These are phyloP conservation scores for Spatulosminthurus flaviceps DNA, from an alignment of 2,888 invertebrate genomes.

Conservation along the genomic window DNA sequence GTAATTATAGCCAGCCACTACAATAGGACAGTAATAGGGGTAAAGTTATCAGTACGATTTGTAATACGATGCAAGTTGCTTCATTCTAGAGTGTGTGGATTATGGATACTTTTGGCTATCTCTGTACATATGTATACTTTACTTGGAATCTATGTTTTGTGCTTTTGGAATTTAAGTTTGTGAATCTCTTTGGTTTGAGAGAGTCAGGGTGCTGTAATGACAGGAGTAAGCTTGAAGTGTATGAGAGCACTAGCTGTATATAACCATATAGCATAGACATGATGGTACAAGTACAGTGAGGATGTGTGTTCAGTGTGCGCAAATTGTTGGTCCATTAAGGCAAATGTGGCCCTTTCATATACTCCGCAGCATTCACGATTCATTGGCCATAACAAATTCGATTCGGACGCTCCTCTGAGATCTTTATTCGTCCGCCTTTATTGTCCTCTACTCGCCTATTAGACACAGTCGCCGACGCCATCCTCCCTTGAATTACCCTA, in stretches of 20 bases:
- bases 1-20: neutral
- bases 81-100: neutral
- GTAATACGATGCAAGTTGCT: neutral
- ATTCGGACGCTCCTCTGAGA: conserved; percentile 58
- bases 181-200: conserved; percentile 4
- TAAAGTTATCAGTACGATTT: neutral
- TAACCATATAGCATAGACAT: neutral
- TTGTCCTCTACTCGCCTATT: conserved; percentile 53
- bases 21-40: neutral
- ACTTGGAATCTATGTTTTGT: neutral
- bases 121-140: neutral
- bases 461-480: conserved; percentile 44
- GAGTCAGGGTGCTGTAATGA: neutral
- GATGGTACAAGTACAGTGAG: conserved; percentile 4
- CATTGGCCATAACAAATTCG: conserved; percentile 63
- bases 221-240: too few species aligned
- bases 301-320: conserved; percentile 40
- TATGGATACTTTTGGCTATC: neutral
- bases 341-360: conserved; percentile 57
- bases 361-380: conserved; percentile 59
- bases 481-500: conserved; percentile 42
- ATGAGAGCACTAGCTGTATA: neutral
- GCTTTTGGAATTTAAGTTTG: conserved; percentile 9
- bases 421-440: conserved; percentile 61
- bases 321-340: conserved; percentile 62